Evolutionary conservation across 1,140 invertebrate genomes (phyloP).

Genomic region (Atta colombica): DNA sequence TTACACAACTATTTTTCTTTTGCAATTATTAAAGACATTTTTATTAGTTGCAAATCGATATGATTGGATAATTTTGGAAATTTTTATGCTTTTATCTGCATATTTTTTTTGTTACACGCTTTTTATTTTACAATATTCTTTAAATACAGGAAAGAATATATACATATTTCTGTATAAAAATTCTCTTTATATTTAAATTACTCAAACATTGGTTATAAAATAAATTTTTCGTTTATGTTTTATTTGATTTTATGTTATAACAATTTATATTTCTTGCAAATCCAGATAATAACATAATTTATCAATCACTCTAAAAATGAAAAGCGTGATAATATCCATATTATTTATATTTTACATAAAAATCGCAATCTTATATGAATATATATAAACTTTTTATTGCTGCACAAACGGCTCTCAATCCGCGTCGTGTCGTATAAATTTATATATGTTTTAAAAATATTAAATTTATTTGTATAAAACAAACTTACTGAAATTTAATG

Average conservation of each 20-base stretch:
- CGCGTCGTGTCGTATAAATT: neutral
- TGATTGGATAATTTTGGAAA: neutral
- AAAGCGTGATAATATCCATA: neutral
- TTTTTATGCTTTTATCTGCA: neutral
- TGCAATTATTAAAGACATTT: conserved; percentile 3
- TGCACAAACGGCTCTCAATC: neutral
- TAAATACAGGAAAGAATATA: neutral
- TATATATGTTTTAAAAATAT: neutral
- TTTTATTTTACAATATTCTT: conserved; percentile 8
- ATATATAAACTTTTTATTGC: neutral
- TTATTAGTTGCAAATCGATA: neutral
- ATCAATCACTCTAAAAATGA: neutral
- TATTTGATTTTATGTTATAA: neutral
- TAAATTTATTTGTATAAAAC: neutral
- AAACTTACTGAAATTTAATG: neutral
- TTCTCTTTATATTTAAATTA: neutral
- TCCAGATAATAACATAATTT: neutral
- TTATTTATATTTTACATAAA: neutral
- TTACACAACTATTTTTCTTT: neutral
- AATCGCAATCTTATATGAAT: neutral
- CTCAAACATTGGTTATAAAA: neutral
- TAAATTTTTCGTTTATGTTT: neutral
- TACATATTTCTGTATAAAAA: neutral
- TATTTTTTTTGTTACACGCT: neutral
- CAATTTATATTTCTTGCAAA: neutral